These are phyloP conservation scores for Ormyrus rosae DNA, from an alignment of 2,888 invertebrate species.

Conservation along the genomic window DNA sequence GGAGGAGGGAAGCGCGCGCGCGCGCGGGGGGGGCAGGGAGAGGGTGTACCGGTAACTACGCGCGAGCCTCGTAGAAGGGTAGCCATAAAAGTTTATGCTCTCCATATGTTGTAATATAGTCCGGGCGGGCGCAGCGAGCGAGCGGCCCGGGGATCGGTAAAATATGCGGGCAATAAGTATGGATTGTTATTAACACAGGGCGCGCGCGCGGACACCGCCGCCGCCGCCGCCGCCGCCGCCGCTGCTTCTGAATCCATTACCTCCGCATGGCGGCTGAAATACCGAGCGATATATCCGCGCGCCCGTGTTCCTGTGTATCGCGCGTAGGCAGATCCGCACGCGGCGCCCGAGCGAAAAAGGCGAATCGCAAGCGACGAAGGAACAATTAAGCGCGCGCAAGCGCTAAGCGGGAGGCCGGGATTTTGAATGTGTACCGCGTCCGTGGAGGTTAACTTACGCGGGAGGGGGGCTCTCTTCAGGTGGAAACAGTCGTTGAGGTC, in stretches of 20 bases:
- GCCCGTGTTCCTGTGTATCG: not conserved
- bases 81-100: constrained; percentile 76
- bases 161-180: constrained; percentile 77
- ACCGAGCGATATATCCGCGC: constrained; percentile 74
- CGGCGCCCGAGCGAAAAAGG: not conserved
- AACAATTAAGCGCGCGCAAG: not conserved
- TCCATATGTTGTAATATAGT: constrained; percentile 77
- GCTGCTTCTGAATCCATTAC: constrained; percentile 76
- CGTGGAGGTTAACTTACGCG: no score
- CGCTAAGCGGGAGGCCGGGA: not conserved
- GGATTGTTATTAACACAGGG: constrained; percentile 77
- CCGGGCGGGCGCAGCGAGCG: constrained; percentile 64
- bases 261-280: constrained; percentile 76
- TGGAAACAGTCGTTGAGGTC: no score
- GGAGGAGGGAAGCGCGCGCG: constrained; percentile 52
- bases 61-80: constrained; percentile 71
- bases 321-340: constrained; percentile 36
- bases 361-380: not conserved
- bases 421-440: no score
- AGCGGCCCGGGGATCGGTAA: constrained; percentile 75
- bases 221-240: constrained; percentile 56
- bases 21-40: constrained; percentile 56
- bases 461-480: no score
- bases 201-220: constrained; percentile 68
- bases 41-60: constrained; percentile 51